Conservation (phyloP, 2,888 invertebrate genomes). For the Anthophora plumipes region DNA sequence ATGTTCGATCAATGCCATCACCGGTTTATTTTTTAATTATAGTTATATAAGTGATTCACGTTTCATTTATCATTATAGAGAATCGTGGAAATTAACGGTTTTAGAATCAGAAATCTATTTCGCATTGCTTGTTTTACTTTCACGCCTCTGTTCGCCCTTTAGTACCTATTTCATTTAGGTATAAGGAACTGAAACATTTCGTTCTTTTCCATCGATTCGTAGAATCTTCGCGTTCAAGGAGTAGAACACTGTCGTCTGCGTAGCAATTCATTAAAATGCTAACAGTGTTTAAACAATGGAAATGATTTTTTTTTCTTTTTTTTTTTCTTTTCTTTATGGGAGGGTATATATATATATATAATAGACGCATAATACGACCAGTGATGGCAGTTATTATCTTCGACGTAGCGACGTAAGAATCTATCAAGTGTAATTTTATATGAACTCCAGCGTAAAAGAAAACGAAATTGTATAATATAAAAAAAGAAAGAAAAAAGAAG, state of each 20-base stretch:
- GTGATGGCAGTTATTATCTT: slow-evolving; percentile 33
- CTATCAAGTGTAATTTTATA: slow-evolving; percentile 46
- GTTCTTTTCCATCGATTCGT: not conserved
- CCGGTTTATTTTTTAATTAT: slow-evolving; percentile 5
- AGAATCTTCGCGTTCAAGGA: not conserved
- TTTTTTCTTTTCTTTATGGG: not conserved
- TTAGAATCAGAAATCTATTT: slow-evolving; percentile 30
- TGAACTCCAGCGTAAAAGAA: not conserved
- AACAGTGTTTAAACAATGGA: not conserved
- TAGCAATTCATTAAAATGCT: not conserved
- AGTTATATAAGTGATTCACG: slow-evolving; percentile 15
- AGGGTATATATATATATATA: no score
- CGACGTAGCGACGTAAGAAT: slow-evolving; percentile 8
- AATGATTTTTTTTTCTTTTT: not conserved
- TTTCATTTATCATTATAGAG: slow-evolving; percentile 11
- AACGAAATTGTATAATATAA: no score
- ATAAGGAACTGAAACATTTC: not conserved
- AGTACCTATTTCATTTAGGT: not conserved
- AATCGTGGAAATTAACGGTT: slow-evolving; percentile 12
- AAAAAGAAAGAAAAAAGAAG: not conserved
- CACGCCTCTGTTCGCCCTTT: not conserved
- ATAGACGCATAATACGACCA: slow-evolving; percentile 11
- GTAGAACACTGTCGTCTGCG: not conserved
- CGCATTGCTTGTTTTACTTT: not conserved
- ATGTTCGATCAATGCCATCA: slow-evolving; percentile 25